A percentile compares a stretch with the other conserved stretches of the same genome.
These are phyloP conservation scores for Pseudobourletiella spinata DNA, from an alignment of 1,140 invertebrate species.

Conservation along the genomic window DNA sequence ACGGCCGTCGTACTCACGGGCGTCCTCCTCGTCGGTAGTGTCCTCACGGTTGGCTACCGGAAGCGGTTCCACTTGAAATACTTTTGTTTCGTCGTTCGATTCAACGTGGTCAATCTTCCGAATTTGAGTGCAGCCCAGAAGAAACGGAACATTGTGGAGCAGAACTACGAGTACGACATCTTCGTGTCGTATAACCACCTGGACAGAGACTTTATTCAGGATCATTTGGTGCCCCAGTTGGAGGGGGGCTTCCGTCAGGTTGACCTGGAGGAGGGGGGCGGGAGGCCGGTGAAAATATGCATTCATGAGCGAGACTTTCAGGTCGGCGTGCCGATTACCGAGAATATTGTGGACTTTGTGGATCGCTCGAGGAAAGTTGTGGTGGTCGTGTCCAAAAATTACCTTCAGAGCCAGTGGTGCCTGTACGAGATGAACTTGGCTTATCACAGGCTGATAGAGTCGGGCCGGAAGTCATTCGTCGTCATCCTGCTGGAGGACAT, in stretches of 20 bases:
- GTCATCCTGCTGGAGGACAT: slow-evolving; percentile 54
- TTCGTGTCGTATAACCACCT: slow-evolving; percentile 55
- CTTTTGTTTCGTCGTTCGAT: slow-evolving; percentile 48
- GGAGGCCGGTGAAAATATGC: slow-evolving; percentile 42
- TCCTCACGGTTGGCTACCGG: slow-evolving; percentile 40
- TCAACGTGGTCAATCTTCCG: slow-evolving; percentile 42
- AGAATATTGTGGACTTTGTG: slow-evolving; percentile 56
- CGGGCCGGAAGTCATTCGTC: slow-evolving; percentile 50
- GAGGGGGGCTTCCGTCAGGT: slow-evolving; percentile 39
- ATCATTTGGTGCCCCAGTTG: slow-evolving; percentile 50
- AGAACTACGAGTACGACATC: slow-evolving; percentile 47
- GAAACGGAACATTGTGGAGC: slow-evolving; percentile 24
- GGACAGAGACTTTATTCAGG: slow-evolving; percentile 50
- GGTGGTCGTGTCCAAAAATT: slow-evolving; percentile 50
- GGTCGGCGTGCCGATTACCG: slow-evolving; percentile 36
- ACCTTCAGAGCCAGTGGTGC: slow-evolving; percentile 54
- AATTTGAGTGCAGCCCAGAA: slow-evolving; percentile 43
- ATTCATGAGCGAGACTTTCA: slow-evolving; percentile 54
- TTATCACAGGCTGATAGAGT: slow-evolving; percentile 53
- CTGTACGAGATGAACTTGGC: slow-evolving; percentile 57
- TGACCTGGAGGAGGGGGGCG: background rate
- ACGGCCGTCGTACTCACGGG: slow-evolving; percentile 11
- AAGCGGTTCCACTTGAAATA: slow-evolving; percentile 44
- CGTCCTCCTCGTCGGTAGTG: slow-evolving; percentile 25
- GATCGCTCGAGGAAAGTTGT: slow-evolving; percentile 51